Evolutionary conservation across 2,888 invertebrate genomes (phyloP), one percentile per base, ranked within the genome.

Genomic region (Microplitis deprimator): DNA sequence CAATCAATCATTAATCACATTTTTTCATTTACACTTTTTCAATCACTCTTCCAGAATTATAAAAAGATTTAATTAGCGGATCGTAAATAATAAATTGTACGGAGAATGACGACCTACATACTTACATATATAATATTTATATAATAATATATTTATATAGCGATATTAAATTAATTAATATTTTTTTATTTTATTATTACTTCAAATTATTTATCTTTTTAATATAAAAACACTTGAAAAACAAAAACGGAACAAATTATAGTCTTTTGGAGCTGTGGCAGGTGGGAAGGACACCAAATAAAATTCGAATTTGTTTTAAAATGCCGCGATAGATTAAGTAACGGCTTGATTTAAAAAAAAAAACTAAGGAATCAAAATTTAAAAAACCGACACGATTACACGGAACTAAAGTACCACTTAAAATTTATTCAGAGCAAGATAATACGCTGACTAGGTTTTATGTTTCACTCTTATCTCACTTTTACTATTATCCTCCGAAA

Each of bases 161-260:
- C 81, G 82, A 83, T 81, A 82, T 86, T 88, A 86, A 88, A 88
- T 87, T 88, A 88, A 84, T 86, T 29, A 29, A 84, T 81, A 85
- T 83, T 13, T 50, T 50, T 50, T 50, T 50, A 10, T 50, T 50
- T 50, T 5, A 13, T 41, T 10, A 50, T 77, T 80, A 79, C 77
- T 85, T 86, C 67, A 71, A 68, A 77, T 72, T 72, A 83, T 77
- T 83, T 84, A 82, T 75, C 72, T 80, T 85, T 85, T 87, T 87
- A 82, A 88, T 88, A 88, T 87, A 88, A 89, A 85, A 88, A 89
- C 88, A 88, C 88, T 89, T 88, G 87, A 88, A 87, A 88, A 88
- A 89, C 88, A 88, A 88, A 88, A 88, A 88, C 88, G 86, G 87
- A 88, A 88, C 87, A 87, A 88, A 87, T 87, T 87, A 87, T 84